Evolutionary conservation across 2,113 vertebrate species (phyloP).

Genomic region (Scophthalmus maximus): DNA sequence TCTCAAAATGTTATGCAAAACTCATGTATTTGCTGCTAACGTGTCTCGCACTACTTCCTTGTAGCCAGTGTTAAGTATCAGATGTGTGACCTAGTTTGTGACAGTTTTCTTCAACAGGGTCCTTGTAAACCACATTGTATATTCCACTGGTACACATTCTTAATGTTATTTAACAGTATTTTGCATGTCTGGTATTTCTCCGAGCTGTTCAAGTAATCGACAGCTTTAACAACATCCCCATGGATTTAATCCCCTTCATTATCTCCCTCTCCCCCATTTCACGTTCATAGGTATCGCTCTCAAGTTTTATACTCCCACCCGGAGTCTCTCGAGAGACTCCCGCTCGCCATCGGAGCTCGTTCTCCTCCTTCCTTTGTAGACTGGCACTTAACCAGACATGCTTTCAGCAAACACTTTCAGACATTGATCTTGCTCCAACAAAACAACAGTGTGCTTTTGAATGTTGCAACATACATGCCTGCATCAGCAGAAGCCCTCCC

Average conservation of each 20-base stretch:
- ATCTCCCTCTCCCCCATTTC: conserved; percentile 1
- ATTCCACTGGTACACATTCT: conserved; percentile 6
- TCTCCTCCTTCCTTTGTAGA: conserved; percentile 34
- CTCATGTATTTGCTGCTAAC: background rate
- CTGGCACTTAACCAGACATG: conserved; percentile 47
- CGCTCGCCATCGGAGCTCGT: background rate
- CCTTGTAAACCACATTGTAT: conserved; percentile 24
- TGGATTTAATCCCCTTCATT: conserved; percentile 37
- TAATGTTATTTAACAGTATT: conserved; percentile 15
- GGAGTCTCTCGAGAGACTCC: conserved; percentile 24
- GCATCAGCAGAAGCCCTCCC: conserved; percentile 30
- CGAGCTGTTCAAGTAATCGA: background rate
- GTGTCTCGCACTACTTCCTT: background rate
- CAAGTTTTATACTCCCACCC: conserved; percentile 28
- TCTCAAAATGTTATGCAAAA: background rate
- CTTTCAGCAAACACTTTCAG: conserved; percentile 51
- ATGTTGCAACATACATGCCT: conserved; percentile 40
- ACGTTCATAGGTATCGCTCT: conserved; percentile 35
- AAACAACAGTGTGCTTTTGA: conserved; percentile 43
- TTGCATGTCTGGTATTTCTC: conserved; percentile 24
- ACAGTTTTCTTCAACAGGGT: background rate
- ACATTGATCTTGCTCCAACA: conserved; percentile 52
- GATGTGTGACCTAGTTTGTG: conserved; percentile 37
- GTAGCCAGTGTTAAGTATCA: background rate
- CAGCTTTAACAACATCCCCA: conserved; percentile 21